Evolutionary conservation across 2,888 invertebrate species (phyloP).

Genomic region (Girardia tigrina): DNA sequence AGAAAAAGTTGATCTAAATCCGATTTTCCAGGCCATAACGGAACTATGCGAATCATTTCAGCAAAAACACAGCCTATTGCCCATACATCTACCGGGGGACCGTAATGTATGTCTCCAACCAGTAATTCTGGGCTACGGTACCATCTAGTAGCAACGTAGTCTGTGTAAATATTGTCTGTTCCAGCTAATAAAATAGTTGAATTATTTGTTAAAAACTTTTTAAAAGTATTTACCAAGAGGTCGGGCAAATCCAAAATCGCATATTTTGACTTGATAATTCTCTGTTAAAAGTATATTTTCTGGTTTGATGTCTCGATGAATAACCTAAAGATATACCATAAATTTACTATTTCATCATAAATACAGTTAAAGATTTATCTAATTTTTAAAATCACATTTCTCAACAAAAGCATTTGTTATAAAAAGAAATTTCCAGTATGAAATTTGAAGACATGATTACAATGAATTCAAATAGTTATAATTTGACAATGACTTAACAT

Average conservation of each 20-base stretch:
- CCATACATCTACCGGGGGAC: neutral
- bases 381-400: too few relatives aligned
- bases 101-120: neutral
- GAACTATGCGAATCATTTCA: neutral
- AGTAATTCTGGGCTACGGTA: neutral
- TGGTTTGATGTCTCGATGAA: conserved; percentile 9
- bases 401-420: too few relatives aligned
- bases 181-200: neutral
- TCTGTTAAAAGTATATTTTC: neutral
- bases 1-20: conserved; percentile 3
- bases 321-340: too few relatives aligned
- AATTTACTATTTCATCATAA: too few relatives aligned
- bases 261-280: conserved; percentile 9
- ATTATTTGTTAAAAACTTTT: too few relatives aligned
- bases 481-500: too few relatives aligned
- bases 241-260: neutral
- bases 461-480: too few relatives aligned
- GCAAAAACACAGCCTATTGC: conserved; percentile 5
- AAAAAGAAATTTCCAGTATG: too few relatives aligned
- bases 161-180: conserved; percentile 5
- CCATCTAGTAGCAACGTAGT: neutral
- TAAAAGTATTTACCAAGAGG: neutral
- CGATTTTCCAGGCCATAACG: neutral
- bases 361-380: too few relatives aligned
- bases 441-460: too few relatives aligned